Evolutionary conservation across 2,888 invertebrate genomes (phyloP).

Genomic region (Dasypogon diadema): DNA sequence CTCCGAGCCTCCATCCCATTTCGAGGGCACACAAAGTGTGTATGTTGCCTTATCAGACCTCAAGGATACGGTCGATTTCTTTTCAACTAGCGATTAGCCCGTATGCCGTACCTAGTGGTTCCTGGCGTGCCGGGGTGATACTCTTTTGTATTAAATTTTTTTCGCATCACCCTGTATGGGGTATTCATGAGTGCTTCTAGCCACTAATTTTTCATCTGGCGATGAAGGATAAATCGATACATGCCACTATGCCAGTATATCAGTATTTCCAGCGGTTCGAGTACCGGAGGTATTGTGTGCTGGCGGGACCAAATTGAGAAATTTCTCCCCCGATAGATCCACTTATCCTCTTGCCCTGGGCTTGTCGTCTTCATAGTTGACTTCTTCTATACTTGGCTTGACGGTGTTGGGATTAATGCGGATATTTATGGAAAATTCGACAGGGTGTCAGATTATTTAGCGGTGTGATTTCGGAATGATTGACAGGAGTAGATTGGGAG

Average conservation of each 20-base stretch:
- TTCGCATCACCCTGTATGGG: conserved; percentile 23
- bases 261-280: conserved; percentile 1
- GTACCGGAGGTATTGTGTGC: not conserved
- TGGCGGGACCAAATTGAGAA: conserved; percentile 7
- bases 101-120: not conserved
- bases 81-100: conserved; percentile 34
- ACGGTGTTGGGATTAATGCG: conserved; percentile 12
- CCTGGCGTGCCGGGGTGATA: not conserved
- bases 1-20: not conserved
- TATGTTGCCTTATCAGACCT: not conserved
- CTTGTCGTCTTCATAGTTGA: conserved; percentile 2
- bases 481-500: not conserved
- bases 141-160: conserved; percentile 12
- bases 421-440: conserved; percentile 22
- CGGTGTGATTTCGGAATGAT: not conserved
- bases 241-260: conserved; percentile 7
- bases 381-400: not conserved
- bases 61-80: conserved; percentile 10
- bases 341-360: conserved; percentile 1
- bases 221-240: conserved; percentile 33
- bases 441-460: conserved; percentile 37
- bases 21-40: not conserved
- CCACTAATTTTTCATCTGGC: conserved; percentile 33
- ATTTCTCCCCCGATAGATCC: not conserved
- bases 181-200: conserved; percentile 9